phyloP scores from a whole-genome alignment of 2,113 vertebrate genomes.

The Suncus etruscus region DNA sequence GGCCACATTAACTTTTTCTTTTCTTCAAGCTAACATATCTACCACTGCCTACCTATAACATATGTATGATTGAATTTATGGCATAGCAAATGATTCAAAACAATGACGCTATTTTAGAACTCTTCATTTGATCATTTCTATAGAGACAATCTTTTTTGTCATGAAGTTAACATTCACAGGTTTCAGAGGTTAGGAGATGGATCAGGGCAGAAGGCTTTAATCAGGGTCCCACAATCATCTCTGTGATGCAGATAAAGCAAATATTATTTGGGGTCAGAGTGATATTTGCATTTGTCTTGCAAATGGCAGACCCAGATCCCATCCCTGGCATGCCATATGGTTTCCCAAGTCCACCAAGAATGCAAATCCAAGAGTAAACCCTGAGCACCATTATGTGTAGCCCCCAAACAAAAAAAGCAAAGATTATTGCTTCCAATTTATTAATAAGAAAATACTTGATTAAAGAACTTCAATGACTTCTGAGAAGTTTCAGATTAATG shows the following conservation, averaged over 20 bases:
- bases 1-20: background rate
- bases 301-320: too few species aligned
- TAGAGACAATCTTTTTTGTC: background rate
- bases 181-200: slow-evolving; percentile 25
- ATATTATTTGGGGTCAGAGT: background rate
- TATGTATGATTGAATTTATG: background rate
- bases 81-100: background rate
- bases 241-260: slow-evolving; percentile 8
- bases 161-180: slow-evolving; percentile 19
- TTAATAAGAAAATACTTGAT: background rate
- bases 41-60: background rate
- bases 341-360: too few species aligned
- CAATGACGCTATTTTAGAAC: slow-evolving; percentile 37
- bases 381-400: too few species aligned
- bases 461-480: slow-evolving; percentile 40
- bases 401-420: too few species aligned
- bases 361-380: too few species aligned
- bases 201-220: background rate
- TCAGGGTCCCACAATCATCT: background rate
- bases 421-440: too few species aligned
- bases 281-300: background rate
- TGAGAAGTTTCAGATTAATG: background rate
- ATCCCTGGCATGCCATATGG: too few species aligned
- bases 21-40: slow-evolving; percentile 16
- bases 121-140: background rate